Evolutionary conservation across 2,888 invertebrate species (phyloP).

Genomic region (Synergus itoensis): DNA sequence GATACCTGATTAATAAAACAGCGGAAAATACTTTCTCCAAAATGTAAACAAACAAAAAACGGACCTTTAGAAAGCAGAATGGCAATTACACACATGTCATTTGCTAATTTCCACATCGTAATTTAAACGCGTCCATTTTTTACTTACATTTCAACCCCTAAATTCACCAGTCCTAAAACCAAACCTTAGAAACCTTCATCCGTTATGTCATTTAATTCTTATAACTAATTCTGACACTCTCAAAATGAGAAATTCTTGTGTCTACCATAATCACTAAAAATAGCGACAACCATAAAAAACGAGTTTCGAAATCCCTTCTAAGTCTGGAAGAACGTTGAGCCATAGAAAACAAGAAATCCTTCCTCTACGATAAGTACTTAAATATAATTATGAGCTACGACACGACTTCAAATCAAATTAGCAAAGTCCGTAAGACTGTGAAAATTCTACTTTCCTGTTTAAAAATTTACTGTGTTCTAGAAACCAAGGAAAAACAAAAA

Average conservation of each 20-base stretch:
- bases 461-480: neutral
- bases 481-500: neutral
- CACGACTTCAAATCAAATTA: neutral
- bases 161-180: slow-evolving; percentile 12
- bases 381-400: slow-evolving; percentile 6
- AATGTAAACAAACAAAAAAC: slow-evolving; percentile 27
- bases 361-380: neutral
- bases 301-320: neutral
- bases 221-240: neutral
- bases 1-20: neutral
- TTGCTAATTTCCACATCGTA: slow-evolving; percentile 12
- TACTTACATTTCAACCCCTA: neutral
- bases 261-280: slow-evolving; percentile 64
- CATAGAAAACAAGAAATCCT: slow-evolving; percentile 2
- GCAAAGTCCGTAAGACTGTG: neutral
- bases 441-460: neutral
- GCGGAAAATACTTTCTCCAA: neutral
- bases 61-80: neutral
- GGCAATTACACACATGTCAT: slow-evolving; percentile 7
- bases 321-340: neutral
- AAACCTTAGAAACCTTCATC: neutral
- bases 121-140: slow-evolving; percentile 7
- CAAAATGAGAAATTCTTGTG: slow-evolving; percentile 29
- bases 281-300: slow-evolving; percentile 63
- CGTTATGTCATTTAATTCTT: neutral